Base-by-base conservation (phyloP, 2,797 vertebrate species). In the Tadarida brasiliensis region DNA sequence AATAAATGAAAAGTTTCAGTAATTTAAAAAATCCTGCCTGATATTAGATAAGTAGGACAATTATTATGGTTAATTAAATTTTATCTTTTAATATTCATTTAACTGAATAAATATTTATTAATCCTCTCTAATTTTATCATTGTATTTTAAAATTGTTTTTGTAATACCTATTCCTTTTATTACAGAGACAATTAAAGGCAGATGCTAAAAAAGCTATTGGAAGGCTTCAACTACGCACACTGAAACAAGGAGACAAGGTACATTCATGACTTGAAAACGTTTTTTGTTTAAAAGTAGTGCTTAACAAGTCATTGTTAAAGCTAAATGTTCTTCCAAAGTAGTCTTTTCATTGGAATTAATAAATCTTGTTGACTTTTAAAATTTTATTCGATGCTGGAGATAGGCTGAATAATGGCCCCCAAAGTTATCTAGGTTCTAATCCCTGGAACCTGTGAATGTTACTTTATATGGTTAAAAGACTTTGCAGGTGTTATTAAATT, bases 161-260 rank as follows among this genome's bases (percentile, higher is more conserved):
- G 20, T 95, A 94, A 96, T 65, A 68, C 39, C n/a, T 95, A 4
- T 89, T 61, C 61, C 96, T 33, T 93, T 90, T 97, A 77, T 98
- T 96, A 0, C 99, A 99, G 99, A 98, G 91, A 96, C 98, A 91
- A 80, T 98, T 99, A 92, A 99, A 99, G 97, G 98, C 98, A 2
- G 99, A 98, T 97, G 99, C 99, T 1, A 99, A 99, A 98, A 99
- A 98, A 90, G 99, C 99, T 5, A 99, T 99, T 5, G 90, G 98
- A 30, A 98, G 98, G 44, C 98, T 99, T 78, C 96, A 99, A 71
- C 98, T 99, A 15, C 99, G 99, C 63, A 99, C 98, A 1, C 97
- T 99, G 95, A 99, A 99, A 96, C 98, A 98, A 74, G 99, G 98
- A 56, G 99, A 99, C 87, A 98, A 99, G 99, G 99, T 99, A 98